Evolutionary conservation across 2,113 vertebrate species (phyloP), one percentile per base, ranked within the genome.

Genomic region (Vimba vimba): DNA sequence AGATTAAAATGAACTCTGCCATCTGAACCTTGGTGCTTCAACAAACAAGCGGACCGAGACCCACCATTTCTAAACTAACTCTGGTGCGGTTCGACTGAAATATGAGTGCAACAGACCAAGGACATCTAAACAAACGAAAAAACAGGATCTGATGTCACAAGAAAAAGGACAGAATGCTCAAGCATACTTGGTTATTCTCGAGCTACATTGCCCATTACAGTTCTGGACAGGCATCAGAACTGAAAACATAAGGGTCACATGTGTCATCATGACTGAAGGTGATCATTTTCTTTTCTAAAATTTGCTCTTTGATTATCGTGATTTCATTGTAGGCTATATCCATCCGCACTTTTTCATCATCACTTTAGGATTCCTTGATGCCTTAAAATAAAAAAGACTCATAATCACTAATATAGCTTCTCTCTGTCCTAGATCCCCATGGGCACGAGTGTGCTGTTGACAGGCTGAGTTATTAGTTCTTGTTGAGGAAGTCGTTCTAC

Each of bases 341-440:
- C 36, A 60, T 33, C 23, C 45, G 12, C 19, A 60, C 21, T 60
- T 60, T 76, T 52, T 77, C 74, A 60, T 60, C 30, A 43, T 79
- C 30, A 25, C 13, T 30, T 62, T 62, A n/a, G 7, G 77, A 62
- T 39, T 23, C 21, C 30, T 60, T 23, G 33, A 79, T 66, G 59
- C 43, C 45, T 50, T 68, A 30, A 82, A 68, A 45, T 33, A 12
- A 82, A 68, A 21, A 82, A 69, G 25, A 52, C 45, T 8, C 62
- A 66, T 59, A 68, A 75, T 76, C 68, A 81, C 52, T 52, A 33
- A 73, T 81, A 25, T 39, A 60, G 33, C 68, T 81, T 84, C 45
- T 55, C 64, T 47, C 43, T 59, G 69, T 59, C 36, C 57, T 15
- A 64, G 50, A 62, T 45, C 45, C 50, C 33, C 27, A 13, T 77